Conservation (phyloP, 2,888 invertebrate genomes). For the Noctua fimbriata region DNA sequence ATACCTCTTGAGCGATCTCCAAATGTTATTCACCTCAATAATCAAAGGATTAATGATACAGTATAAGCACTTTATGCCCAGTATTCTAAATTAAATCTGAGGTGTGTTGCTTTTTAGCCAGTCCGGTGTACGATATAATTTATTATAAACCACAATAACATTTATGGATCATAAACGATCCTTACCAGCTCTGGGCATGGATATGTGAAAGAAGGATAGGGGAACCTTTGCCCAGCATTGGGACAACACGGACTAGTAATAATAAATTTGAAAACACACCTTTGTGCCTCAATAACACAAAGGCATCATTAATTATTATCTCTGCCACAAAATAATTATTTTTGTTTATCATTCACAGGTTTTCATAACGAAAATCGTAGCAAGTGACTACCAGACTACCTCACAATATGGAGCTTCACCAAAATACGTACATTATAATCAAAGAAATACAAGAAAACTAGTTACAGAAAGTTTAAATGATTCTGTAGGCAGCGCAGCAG, state of each 20-base stretch:
- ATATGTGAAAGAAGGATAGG: neutral
- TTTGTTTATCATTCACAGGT: slow-evolving; percentile 36
- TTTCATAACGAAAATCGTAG: slow-evolving; percentile 38
- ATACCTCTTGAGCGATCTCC: slow-evolving; percentile 37
- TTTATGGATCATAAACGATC: neutral
- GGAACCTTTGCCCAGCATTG: neutral
- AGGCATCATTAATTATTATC: neutral
- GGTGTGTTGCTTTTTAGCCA: neutral
- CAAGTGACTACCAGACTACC: neutral
- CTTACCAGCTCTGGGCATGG: neutral
- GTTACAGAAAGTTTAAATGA: slow-evolving; percentile 21
- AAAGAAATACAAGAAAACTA: slow-evolving; percentile 16
- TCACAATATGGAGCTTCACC: neutral
- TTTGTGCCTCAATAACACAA: neutral
- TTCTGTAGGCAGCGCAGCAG: neutral
- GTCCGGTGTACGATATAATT: neutral
- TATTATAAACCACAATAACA: neutral
- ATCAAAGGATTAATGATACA: slow-evolving; percentile 27
- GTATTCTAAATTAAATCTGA: neutral
- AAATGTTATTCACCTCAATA: slow-evolving; percentile 49
- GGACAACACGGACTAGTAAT: neutral
- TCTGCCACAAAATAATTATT: neutral
- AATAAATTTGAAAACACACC: neutral
- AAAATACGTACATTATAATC: neutral
- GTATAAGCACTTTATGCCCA: neutral